phyloP scores from a whole-genome alignment of 2,888 invertebrate genomes.

The Eupithecia vulgata region DNA sequence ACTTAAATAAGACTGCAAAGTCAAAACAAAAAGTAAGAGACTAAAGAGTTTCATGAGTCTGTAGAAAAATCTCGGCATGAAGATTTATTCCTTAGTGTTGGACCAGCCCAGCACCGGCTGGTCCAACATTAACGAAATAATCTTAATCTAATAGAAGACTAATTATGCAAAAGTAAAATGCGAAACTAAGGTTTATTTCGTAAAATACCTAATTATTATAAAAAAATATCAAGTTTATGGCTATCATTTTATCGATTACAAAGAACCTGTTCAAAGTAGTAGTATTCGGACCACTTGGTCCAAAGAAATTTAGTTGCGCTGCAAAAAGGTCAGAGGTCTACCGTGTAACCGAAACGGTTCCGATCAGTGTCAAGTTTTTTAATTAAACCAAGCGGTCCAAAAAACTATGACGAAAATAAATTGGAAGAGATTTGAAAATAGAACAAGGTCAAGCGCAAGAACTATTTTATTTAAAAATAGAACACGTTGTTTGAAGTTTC shows the following conservation, averaged over 20 bases:
- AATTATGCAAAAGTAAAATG: not conserved
- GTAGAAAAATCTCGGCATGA: not conserved
- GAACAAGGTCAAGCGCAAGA: not conserved
- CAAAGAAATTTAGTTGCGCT: slow-evolving; percentile 72
- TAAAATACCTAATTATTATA: not conserved
- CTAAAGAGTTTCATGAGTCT: not conserved
- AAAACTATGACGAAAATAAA: slow-evolving; percentile 24
- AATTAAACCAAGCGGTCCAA: slow-evolving; percentile 53
- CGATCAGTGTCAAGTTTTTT: slow-evolving; percentile 62
- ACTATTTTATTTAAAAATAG: not conserved
- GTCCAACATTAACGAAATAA: too few relatives aligned
- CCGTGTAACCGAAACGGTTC: slow-evolving; percentile 61
- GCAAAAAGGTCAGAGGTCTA: slow-evolving; percentile 66
- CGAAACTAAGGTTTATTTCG: not conserved
- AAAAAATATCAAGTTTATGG: not conserved
- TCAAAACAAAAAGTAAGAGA: not conserved
- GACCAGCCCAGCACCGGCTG: not conserved
- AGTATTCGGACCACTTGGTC: slow-evolving; percentile 52
- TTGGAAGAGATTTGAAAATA: slow-evolving; percentile 23
- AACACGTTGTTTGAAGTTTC: not conserved
- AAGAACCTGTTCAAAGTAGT: slow-evolving; percentile 36
- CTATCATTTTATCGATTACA: slow-evolving; percentile 13
- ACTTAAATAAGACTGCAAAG: not conserved
- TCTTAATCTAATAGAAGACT: not conserved
- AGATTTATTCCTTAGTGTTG: not conserved